A percentile compares a stretch with the other conserved stretches of the same genome.
phyloP scores from a whole-genome alignment of 1,140 invertebrate species.

The Drosophila quadrilineata region DNA sequence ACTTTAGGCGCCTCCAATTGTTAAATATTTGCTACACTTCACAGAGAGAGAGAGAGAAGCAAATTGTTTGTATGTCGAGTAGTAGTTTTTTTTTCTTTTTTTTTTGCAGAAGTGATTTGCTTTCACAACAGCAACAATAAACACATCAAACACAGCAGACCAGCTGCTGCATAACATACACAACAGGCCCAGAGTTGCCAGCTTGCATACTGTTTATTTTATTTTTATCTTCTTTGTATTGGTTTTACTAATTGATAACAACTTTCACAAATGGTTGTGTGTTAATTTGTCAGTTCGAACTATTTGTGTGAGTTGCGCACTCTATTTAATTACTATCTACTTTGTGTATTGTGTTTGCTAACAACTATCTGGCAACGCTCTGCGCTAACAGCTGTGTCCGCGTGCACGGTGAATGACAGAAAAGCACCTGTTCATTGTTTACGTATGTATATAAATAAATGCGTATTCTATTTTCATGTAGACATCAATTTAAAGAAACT shows the following conservation, averaged over 20 bases:
- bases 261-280: neutral
- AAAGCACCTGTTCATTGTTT: slow-evolving; percentile 37
- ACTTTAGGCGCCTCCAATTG: slow-evolving; percentile 30
- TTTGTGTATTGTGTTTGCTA: neutral
- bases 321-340: slow-evolving; percentile 4
- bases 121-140: slow-evolving; percentile 46
- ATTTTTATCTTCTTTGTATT: neutral
- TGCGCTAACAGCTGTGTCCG: slow-evolving; percentile 16
- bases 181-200: slow-evolving; percentile 24
- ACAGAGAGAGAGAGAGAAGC: slow-evolving; percentile 45
- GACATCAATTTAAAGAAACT: slow-evolving; percentile 78
- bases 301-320: slow-evolving; percentile 16
- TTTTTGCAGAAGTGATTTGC: slow-evolving; percentile 53
- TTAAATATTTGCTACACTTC: slow-evolving; percentile 40
- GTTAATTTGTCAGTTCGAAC: neutral
- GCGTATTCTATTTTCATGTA: slow-evolving; percentile 26
- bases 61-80: slow-evolving; percentile 51
- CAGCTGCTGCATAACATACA: slow-evolving; percentile 47
- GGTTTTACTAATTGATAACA: neutral
- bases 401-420: slow-evolving; percentile 29
- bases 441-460: neutral
- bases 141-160: slow-evolving; percentile 21
- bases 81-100: too few relatives aligned
- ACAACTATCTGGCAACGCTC: slow-evolving; percentile 15
- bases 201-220: neutral